Base-by-base conservation (phyloP, 2,888 invertebrate genomes). In the Archips crataeganus region DNA sequence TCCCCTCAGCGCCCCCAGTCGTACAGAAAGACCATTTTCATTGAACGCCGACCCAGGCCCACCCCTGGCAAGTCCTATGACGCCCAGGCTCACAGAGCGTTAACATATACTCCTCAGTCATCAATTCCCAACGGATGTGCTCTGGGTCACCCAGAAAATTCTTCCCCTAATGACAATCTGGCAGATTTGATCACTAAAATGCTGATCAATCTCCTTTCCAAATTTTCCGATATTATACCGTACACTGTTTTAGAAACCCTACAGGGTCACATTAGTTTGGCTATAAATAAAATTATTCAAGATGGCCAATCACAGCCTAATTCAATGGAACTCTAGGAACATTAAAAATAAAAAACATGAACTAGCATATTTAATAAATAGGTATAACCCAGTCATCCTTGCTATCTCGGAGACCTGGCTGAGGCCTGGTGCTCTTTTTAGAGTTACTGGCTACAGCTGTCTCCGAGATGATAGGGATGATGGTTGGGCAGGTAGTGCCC, bases 291-390 rank as follows among this genome's bases (percentile, higher is more conserved):
- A 60, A 13, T 60, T n/a, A 60, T 60, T 3, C 11, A 34, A 34
- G n/a, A 60, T 60, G 60, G 34, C n/a, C 36, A 60, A 60, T n/a
- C n/a, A 60, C 60, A 60, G 36, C n/a, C n/a, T 60, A 6, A 34
- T 60, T 3, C 60, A 60, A 60, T 60, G 60, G 60, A 60, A 60
- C 6, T 0, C n/a, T 60, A 60, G 60, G 11, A 60, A 60, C 13
- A 60, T 60, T 10, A 60, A 60, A 36, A 60, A 60, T n/a, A n/a
- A n/a, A n/a, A n/a, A n/a, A n/a, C n/a, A n/a, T n/a, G n/a, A n/a
- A n/a, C n/a, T n/a, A n/a, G n/a, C n/a, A n/a, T n/a, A n/a, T n/a
- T n/a, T n/a, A n/a, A n/a, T n/a, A n/a, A n/a, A n/a, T n/a, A n/a
- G n/a, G n/a, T n/a, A n/a, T n/a, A n/a, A n/a, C n/a, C n/a, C n/a